Evolutionary conservation across 2,113 vertebrate species (phyloP).

Genomic region (Laticauda laticaudata): DNA sequence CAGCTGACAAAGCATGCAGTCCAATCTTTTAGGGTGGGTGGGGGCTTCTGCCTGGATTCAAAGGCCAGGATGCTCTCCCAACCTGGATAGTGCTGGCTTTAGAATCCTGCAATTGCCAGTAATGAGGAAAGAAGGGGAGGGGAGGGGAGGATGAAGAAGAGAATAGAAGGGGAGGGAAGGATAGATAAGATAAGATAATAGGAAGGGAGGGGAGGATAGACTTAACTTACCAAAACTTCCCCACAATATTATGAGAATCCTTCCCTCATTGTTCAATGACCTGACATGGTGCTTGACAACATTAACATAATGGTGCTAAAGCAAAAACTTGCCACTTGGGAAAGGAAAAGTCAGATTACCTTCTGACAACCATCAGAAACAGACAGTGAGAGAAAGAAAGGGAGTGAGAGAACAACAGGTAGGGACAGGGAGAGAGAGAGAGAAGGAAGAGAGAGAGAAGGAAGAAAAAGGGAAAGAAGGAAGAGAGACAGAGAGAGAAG

Average conservation of each 20-base stretch:
- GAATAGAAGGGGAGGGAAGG: too few species aligned
- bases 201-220: constrained; percentile 51
- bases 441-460: too few species aligned
- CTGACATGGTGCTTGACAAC: constrained; percentile 51
- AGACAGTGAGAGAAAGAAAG: too few species aligned
- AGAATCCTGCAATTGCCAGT: constrained; percentile 62
- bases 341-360: background rate
- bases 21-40: background rate
- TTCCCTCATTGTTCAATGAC: constrained; percentile 45
- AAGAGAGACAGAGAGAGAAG: too few species aligned
- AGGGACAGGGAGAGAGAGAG: too few species aligned
- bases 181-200: too few species aligned
- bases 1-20: constrained; percentile 13
- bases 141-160: constrained; percentile 6
- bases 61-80: constrained; percentile 64
- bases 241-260: constrained; percentile 69
- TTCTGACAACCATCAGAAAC: background rate
- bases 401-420: accelerated
- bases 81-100: constrained; percentile 46
- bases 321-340: constrained; percentile 35
- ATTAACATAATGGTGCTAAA: constrained; percentile 23
- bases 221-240: constrained; percentile 69
- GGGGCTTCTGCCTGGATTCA: constrained; percentile 61
- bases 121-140: constrained; percentile 67
- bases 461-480: too few species aligned